These are phyloP conservation scores for Poecilus cupreus DNA, from an alignment of 2,888 invertebrate species.

Conservation along the genomic window DNA sequence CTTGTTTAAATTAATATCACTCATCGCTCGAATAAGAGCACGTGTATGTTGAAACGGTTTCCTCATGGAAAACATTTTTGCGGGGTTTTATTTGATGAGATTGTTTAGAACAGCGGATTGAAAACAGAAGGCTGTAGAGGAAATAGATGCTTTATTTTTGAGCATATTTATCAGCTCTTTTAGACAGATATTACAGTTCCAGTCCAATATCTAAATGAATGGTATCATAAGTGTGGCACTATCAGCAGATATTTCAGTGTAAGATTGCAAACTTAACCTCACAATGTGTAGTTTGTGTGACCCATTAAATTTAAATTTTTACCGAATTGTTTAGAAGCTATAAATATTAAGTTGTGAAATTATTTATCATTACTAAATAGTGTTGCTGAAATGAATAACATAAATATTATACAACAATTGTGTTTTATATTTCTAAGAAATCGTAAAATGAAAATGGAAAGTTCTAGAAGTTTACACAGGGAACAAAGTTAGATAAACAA, in stretches of 20 bases:
- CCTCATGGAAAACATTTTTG: background rate
- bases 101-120: background rate
- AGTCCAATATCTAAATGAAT: too few species aligned
- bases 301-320: too few species aligned
- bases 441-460: background rate
- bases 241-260: too few species aligned
- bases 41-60: background rate
- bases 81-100: background rate
- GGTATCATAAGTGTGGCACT: too few species aligned
- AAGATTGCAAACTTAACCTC: too few species aligned
- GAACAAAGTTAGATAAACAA: background rate
- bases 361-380: background rate
- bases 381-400: too few species aligned
- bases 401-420: too few species aligned
- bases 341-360: too few species aligned
- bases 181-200: too few species aligned
- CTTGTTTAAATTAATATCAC: conserved; percentile 10
- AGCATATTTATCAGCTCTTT: background rate
- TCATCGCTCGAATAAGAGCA: background rate
- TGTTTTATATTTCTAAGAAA: background rate
- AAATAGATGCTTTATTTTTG: background rate
- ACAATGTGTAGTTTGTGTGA: too few species aligned
- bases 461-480: too few species aligned
- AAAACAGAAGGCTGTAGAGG: background rate
- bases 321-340: too few species aligned